Conservation (phyloP, 1,140 invertebrate species). For the Tetraneura akinire region DNA sequence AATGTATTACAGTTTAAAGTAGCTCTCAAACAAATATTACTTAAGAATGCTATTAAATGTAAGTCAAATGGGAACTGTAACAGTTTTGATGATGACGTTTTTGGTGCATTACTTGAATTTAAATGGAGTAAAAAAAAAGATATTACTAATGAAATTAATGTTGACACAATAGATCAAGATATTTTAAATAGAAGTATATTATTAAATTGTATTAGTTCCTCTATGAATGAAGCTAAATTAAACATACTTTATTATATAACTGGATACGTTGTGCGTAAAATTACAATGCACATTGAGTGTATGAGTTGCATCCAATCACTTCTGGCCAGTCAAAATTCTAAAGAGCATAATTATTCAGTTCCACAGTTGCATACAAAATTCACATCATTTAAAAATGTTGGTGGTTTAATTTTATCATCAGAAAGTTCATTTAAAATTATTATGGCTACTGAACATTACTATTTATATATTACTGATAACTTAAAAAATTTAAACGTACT, state of each 20-base stretch:
- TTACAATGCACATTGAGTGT: background rate
- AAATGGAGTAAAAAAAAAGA: no score
- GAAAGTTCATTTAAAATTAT: no score
- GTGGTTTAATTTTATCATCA: no score
- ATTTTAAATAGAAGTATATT: background rate
- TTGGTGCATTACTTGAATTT: background rate
- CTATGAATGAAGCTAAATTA: background rate
- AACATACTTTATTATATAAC: slow-evolving; percentile 1
- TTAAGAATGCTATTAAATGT: slow-evolving; percentile 9
- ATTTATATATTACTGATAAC: no score
- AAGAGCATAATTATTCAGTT: background rate
- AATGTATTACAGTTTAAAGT: slow-evolving; percentile 15
- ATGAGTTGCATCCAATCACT: background rate
- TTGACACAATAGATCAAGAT: background rate
- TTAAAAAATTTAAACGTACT: no score
- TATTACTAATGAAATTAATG: background rate
- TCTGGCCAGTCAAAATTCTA: background rate
- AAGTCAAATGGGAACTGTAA: slow-evolving; percentile 8
- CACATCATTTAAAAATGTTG: background rate
- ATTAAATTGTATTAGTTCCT: background rate
- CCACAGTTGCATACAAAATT: background rate
- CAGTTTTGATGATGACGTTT: background rate
- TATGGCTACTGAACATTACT: no score
- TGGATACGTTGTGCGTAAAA: background rate
- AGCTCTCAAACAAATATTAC: background rate